Evolutionary conservation across 2,888 invertebrate species (phyloP).

Genomic region (Himalopsyche anomala): DNA sequence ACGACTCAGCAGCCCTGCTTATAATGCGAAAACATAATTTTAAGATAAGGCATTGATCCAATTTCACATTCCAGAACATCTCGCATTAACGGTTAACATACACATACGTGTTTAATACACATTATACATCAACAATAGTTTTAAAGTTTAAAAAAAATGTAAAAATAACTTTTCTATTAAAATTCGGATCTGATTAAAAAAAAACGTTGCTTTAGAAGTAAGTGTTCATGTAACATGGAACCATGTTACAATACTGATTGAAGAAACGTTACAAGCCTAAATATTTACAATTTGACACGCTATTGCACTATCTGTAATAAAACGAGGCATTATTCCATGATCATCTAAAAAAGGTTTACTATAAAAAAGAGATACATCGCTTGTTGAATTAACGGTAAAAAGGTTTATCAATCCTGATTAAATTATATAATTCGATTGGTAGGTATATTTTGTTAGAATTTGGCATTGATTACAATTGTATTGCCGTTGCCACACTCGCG

Average conservation of each 20-base stretch:
- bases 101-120: too few species aligned
- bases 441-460: not conserved
- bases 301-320: not conserved
- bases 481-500: not conserved
- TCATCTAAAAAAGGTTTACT: not conserved
- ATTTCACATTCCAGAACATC: too few species aligned
- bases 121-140: too few species aligned
- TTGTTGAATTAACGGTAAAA: not conserved
- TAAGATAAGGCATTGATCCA: too few species aligned
- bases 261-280: constrained; percentile 15
- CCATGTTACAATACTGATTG: not conserved
- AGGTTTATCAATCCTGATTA: not conserved
- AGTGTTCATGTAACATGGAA: not conserved
- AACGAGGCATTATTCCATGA: not conserved
- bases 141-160: too few species aligned
- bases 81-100: too few species aligned
- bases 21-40: too few species aligned
- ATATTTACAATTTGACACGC: constrained; percentile 1
- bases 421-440: not conserved
- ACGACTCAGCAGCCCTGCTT: too few species aligned
- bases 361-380: not conserved
- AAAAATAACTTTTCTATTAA: too few species aligned
- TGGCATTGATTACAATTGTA: not conserved
- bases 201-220: not conserved
- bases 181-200: not conserved